These are phyloP conservation scores for Trachemys scripta DNA, from an alignment of 2,113 vertebrate species.

Conservation along the genomic window DNA sequence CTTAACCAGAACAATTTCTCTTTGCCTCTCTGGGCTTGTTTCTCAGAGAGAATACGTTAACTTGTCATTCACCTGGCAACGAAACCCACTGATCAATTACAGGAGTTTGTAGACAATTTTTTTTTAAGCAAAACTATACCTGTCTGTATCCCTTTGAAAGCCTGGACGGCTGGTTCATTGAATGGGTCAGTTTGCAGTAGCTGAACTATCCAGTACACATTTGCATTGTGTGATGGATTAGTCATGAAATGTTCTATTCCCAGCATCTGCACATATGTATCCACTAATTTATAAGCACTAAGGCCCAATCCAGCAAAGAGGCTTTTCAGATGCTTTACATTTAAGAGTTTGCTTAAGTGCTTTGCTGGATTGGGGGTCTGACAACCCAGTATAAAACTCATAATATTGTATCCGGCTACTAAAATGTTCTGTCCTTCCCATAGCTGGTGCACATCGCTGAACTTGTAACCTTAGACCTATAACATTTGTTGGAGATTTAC, in stretches of 20 bases:
- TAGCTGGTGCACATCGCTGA: neutral
- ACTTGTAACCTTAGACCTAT: neutral
- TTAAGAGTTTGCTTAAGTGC: neutral
- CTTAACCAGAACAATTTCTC: neutral
- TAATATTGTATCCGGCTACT: neutral
- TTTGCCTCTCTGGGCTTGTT: neutral
- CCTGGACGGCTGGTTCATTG: neutral
- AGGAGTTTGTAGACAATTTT: neutral
- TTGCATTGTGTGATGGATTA: neutral
- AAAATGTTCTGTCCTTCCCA: neutral
- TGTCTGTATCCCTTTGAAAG: neutral
- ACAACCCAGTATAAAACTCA: neutral
- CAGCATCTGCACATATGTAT: neutral
- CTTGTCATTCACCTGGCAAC: neutral
- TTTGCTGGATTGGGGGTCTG: neutral
- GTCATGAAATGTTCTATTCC: neutral
- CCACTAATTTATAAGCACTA: neutral
- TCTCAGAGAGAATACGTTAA: neutral
- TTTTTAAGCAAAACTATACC: neutral
- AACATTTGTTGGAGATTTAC: neutral
- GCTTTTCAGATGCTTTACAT: neutral
- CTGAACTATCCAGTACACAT: neutral
- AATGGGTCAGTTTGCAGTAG: neutral
- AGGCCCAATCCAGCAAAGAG: neutral
- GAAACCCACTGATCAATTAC: conserved; percentile 14